Evolutionary conservation across 1,140 invertebrate species (phyloP).

Genomic region (Diabrotica virgifera): DNA sequence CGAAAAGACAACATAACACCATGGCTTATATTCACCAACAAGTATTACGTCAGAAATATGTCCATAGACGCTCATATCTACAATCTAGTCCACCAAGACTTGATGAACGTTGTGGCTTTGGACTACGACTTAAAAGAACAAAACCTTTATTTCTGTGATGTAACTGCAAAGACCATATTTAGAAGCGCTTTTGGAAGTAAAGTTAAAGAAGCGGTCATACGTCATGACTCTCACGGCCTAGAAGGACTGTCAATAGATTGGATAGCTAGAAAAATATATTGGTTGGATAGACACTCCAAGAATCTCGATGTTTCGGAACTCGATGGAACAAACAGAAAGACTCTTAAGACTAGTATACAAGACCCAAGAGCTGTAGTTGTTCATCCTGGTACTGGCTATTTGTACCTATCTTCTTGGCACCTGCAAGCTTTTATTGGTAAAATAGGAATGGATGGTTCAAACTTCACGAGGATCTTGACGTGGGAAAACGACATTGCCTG

Average conservation of each 20-base stretch:
- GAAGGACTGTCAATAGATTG: slow-evolving; percentile 98
- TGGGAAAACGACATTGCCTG: slow-evolving; percentile 95
- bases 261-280: slow-evolving; percentile 94
- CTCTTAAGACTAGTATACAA: slow-evolving; percentile 79
- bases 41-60: slow-evolving; percentile 96
- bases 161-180: slow-evolving; percentile 89
- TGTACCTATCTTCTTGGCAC: slow-evolving; percentile 97
- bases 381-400: slow-evolving; percentile 89
- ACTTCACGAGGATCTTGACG: slow-evolving; percentile 84
- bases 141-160: slow-evolving; percentile 91
- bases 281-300: slow-evolving; percentile 94
- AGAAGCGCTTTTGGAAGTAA: slow-evolving; percentile 59
- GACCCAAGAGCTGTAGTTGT: slow-evolving; percentile 93
- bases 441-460: slow-evolving; percentile 94
- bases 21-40: slow-evolving; percentile 96
- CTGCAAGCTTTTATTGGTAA: slow-evolving; percentile 96
- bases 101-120: slow-evolving; percentile 94
- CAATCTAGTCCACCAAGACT: slow-evolving; percentile 87
- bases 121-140: slow-evolving; percentile 87
- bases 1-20: slow-evolving; percentile 78
- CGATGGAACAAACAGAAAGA: slow-evolving; percentile 88
- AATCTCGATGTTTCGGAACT: slow-evolving; percentile 90
- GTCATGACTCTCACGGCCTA: slow-evolving; percentile 90
- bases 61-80: slow-evolving; percentile 84
- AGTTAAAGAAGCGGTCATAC: slow-evolving; percentile 78